Conservation (phyloP, 1,140 invertebrate species). For the Conopomorpha cramerella region DNA sequence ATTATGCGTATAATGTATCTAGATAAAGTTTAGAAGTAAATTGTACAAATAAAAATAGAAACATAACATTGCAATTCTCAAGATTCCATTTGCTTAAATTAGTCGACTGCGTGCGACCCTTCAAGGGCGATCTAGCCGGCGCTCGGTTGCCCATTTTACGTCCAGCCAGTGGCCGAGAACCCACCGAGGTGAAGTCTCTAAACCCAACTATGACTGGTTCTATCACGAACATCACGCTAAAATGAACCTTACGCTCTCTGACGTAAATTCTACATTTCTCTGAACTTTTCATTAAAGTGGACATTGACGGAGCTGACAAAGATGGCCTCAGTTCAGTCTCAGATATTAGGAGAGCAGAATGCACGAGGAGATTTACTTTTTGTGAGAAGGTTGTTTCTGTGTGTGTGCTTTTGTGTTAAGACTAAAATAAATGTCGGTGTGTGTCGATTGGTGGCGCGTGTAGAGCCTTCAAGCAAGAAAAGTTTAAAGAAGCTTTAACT, state of each 20-base stretch:
- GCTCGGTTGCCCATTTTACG: background rate
- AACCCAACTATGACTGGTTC: background rate
- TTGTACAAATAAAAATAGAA: background rate
- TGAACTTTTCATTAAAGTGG: background rate
- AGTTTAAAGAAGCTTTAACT: too few relatives aligned
- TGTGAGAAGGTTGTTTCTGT: background rate
- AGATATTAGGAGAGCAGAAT: conserved; percentile 26
- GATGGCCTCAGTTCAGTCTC: conserved; percentile 52
- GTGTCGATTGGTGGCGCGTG: too few relatives aligned
- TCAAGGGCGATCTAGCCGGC: too few relatives aligned
- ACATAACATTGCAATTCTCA: background rate
- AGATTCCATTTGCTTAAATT: background rate
- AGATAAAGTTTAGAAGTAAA: background rate
- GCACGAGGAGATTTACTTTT: conserved; percentile 3
- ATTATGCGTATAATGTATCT: background rate
- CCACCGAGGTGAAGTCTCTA: background rate
- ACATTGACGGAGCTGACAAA: conserved; percentile 13
- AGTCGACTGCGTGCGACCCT: too few relatives aligned
- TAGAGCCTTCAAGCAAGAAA: too few relatives aligned
- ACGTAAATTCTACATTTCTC: background rate
- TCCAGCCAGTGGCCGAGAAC: background rate
- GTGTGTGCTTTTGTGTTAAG: background rate
- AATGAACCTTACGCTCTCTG: background rate
- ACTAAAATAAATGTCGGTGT: background rate
- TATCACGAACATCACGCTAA: background rate